phyloP scores from a whole-genome alignment of 2,113 vertebrate genomes.

The Corythornis madagascariensis region DNA sequence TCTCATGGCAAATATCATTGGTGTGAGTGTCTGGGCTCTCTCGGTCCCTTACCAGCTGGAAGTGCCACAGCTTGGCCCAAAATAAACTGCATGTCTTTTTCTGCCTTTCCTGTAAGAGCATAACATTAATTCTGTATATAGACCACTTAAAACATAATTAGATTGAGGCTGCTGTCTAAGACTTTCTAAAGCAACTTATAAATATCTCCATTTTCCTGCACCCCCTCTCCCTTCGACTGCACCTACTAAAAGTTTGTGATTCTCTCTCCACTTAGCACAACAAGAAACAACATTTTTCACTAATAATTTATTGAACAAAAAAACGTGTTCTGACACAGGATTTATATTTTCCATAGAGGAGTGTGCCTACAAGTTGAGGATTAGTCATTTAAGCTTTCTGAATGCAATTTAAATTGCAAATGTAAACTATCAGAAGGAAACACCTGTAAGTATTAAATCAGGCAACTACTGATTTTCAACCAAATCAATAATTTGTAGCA shows the following conservation, averaged over 20 bases:
- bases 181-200: not conserved
- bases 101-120: not conserved
- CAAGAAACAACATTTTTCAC: not conserved
- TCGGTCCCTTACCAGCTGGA: not conserved
- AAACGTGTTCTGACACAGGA: slow-evolving; percentile 31
- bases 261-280: not conserved
- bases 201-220: not conserved
- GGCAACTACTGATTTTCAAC: slow-evolving; percentile 67
- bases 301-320: not conserved
- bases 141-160: not conserved
- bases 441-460: slow-evolving; percentile 78
- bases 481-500: slow-evolving; percentile 77
- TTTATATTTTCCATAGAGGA: slow-evolving; percentile 44
- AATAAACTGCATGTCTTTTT: not conserved
- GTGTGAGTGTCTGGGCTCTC: accelerated
- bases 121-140: not conserved
- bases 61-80: not conserved
- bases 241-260: not conserved
- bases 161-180: not conserved
- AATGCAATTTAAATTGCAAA: slow-evolving; percentile 80
- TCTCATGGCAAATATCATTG: not conserved
- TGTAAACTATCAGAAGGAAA: slow-evolving; percentile 78
- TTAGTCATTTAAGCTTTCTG: slow-evolving; percentile 66
- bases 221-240: accelerated
- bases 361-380: slow-evolving; percentile 31